Evolutionary conservation across 2,888 invertebrate genomes (phyloP).

Genomic region (Ptychoptera albimana): DNA sequence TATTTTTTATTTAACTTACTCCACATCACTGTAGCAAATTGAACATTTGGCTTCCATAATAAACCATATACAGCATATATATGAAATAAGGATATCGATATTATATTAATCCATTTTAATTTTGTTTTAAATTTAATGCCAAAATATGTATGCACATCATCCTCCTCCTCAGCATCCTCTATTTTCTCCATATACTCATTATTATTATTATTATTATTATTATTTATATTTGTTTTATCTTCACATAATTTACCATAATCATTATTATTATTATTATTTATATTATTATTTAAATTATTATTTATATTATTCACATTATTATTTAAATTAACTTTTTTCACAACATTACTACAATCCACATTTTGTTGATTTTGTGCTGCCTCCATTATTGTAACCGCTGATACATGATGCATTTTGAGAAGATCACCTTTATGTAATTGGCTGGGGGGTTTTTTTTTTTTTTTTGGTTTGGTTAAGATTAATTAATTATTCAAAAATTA

Average conservation of each 20-base stretch:
- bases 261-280: constrained; percentile 2
- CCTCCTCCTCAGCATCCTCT: constrained; percentile 1
- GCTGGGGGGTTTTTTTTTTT: too few relatives aligned
- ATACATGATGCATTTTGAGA: background rate
- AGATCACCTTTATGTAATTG: too few relatives aligned
- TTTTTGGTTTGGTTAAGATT: too few relatives aligned
- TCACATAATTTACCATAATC: constrained; percentile 1
- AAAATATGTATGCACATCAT: constrained; percentile 12
- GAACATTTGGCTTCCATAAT: constrained; percentile 20
- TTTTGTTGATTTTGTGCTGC: constrained; percentile 1
- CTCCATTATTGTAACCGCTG: background rate
- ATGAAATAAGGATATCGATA: constrained; percentile 37
- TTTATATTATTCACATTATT: background rate
- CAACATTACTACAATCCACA: background rate
- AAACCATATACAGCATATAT: constrained; percentile 29
- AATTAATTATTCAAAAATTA: too few relatives aligned
- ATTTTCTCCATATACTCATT: background rate
- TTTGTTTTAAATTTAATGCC: constrained; percentile 38
- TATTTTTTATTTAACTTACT: constrained; percentile 27
- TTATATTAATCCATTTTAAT: constrained; percentile 46
- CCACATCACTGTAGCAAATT: constrained; percentile 35
- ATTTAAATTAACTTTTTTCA: constrained; percentile 1
- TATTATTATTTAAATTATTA: constrained; percentile 2
- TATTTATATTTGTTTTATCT: background rate
- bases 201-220: constrained; percentile 6